A percentile compares a stretch with the other conserved stretches of the same genome.
phyloP scores from a whole-genome alignment of 2,888 invertebrate species.

The Diarsia brunnea region DNA sequence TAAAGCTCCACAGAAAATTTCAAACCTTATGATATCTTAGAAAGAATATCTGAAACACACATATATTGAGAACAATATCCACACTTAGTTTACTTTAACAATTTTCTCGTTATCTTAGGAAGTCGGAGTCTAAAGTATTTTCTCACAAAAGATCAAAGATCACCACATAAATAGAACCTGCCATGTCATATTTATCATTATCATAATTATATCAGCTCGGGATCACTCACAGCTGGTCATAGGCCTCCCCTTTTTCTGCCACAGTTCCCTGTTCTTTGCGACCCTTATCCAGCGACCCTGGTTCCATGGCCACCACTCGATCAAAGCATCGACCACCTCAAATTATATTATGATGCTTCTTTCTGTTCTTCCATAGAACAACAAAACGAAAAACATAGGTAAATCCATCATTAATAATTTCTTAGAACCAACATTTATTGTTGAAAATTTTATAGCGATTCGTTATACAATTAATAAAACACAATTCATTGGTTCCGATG shows the following conservation, averaged over 20 bases:
- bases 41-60: neutral
- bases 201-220: too few species aligned
- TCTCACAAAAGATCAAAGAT: neutral
- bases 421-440: slow-evolving; percentile 73
- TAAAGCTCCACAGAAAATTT: neutral
- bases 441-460: slow-evolving; percentile 64
- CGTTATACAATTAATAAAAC: slow-evolving; percentile 66
- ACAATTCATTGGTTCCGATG: slow-evolving; percentile 75
- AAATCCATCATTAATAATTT: slow-evolving; percentile 65
- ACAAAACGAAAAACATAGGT: slow-evolving; percentile 42
- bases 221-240: too few species aligned
- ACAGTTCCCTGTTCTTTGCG: too few species aligned
- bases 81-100: neutral
- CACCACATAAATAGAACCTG: neutral
- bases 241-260: too few species aligned
- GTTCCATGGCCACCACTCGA: too few species aligned
- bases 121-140: neutral
- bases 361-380: slow-evolving; percentile 43
- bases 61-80: neutral
- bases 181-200: neutral
- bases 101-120: neutral
- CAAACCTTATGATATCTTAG: neutral
- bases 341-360: slow-evolving; percentile 31
- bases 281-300: too few species aligned
- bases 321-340: too few species aligned